Conservation (phyloP, 53 echinoderm and acorn worm species). For the Echinometra lucunter region DNA sequence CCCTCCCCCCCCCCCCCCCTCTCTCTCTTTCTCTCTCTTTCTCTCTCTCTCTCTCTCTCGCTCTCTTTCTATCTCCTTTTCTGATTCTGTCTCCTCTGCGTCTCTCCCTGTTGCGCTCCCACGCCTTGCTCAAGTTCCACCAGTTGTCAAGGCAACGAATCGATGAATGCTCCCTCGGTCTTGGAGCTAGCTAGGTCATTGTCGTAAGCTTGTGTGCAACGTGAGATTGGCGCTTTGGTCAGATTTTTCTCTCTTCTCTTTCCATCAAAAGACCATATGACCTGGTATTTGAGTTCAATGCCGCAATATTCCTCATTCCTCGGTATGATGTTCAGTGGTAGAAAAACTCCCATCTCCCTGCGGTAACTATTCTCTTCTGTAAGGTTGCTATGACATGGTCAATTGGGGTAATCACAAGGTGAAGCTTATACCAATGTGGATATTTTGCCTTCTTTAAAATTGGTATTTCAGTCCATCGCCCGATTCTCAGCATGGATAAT, state of each 20-base stretch:
- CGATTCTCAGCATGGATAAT: background rate
- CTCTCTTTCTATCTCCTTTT: background rate
- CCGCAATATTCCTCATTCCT: background rate
- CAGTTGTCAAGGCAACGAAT: conserved; percentile 54
- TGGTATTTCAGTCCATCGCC: background rate
- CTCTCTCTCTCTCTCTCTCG: background rate
- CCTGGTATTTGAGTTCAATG: conserved; percentile 8
- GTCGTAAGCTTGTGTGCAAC: background rate
- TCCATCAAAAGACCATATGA: conserved; percentile 30
- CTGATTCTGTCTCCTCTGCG: background rate
- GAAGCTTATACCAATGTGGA: no score
- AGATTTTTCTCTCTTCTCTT: conserved; percentile 32
- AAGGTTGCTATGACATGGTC: no score
- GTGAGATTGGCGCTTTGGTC: conserved; percentile 10
- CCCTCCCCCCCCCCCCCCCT: background rate
- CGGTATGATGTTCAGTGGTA: background rate
- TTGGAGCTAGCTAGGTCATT: conserved; percentile 50
- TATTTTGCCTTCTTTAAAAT: no score
- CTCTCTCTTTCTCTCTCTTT: background rate
- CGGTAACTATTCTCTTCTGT: no score
- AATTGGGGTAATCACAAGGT: background rate
- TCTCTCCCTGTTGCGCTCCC: conserved; percentile 51
- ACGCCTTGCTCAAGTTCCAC: conserved; percentile 59
- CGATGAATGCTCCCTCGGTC: background rate
- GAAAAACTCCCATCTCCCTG: no score